Evolutionary conservation across 2,797 vertebrate genomes (phyloP).

Genomic region (Sandelia bainsii): DNA sequence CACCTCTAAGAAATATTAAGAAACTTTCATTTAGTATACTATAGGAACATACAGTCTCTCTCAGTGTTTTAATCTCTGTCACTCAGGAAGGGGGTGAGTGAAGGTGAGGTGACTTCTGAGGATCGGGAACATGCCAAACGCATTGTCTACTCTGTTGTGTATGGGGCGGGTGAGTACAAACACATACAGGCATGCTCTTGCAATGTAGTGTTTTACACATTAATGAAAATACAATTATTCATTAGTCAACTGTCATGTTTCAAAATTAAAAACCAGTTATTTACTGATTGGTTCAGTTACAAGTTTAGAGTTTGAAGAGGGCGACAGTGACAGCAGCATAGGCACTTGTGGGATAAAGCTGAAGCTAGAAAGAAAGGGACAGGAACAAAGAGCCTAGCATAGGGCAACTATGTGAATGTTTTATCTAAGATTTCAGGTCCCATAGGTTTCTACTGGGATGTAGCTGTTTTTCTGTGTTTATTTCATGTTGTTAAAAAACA

Average conservation of each 20-base stretch:
- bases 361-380: background rate
- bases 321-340: slow-evolving; percentile 5
- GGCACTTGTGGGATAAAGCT: background rate
- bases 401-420: background rate
- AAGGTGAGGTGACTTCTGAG: slow-evolving; percentile 78
- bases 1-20: background rate
- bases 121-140: slow-evolving; percentile 92
- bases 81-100: slow-evolving; percentile 86
- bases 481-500: slow-evolving; percentile 12
- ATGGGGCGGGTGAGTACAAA: slow-evolving; percentile 89
- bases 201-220: background rate
- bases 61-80: slow-evolving; percentile 18
- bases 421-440: background rate
- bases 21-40: background rate
- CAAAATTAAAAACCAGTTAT: slow-evolving; percentile 7
- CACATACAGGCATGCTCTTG: background rate
- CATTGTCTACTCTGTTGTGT: slow-evolving; percentile 90
- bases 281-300: background rate
- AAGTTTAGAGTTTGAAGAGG: slow-evolving; percentile 17
- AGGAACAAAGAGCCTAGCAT: background rate
- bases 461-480: slow-evolving; percentile 12
- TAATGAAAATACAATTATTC: background rate
- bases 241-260: slow-evolving; percentile 9
- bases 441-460: background rate
- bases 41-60: background rate